These are phyloP conservation scores for Crenuchus spilurus DNA, from an alignment of 2,797 vertebrate species.

Conservation along the genomic window DNA sequence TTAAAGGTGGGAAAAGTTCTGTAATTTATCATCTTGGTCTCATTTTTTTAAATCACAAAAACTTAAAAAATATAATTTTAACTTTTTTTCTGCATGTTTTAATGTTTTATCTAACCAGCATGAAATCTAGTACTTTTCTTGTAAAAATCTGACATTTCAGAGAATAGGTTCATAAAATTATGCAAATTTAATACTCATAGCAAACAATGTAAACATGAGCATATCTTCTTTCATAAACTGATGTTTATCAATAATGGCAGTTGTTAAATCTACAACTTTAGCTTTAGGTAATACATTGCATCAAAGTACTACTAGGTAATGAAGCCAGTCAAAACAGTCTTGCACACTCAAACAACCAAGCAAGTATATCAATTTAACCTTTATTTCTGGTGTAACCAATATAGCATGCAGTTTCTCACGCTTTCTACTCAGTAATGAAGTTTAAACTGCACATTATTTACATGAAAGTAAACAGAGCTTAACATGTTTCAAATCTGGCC, in stretches of 20 bases:
- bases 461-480: background rate
- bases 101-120: too few species aligned
- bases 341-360: background rate
- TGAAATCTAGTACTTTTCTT: too few species aligned
- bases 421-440: slow-evolving; percentile 1
- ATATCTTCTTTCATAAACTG: background rate
- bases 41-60: too few species aligned
- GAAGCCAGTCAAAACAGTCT: background rate
- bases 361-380: slow-evolving; percentile 27
- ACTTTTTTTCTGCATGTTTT: too few species aligned
- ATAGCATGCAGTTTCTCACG: slow-evolving; percentile 40
- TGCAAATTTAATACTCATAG: too few species aligned
- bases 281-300: too few species aligned
- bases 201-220: background rate
- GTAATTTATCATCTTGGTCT: too few species aligned
- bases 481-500: background rate
- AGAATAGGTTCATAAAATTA: too few species aligned
- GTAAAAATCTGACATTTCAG: too few species aligned
- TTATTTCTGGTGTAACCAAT: slow-evolving; percentile 45
- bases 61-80: too few species aligned
- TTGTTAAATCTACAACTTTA: background rate
- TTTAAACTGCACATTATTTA: slow-evolving; percentile 1
- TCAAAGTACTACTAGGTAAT: background rate
- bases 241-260: background rate
- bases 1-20: too few species aligned